Conservation (phyloP, 2,888 invertebrate species). For the Agonopterix subpropinquella region DNA sequence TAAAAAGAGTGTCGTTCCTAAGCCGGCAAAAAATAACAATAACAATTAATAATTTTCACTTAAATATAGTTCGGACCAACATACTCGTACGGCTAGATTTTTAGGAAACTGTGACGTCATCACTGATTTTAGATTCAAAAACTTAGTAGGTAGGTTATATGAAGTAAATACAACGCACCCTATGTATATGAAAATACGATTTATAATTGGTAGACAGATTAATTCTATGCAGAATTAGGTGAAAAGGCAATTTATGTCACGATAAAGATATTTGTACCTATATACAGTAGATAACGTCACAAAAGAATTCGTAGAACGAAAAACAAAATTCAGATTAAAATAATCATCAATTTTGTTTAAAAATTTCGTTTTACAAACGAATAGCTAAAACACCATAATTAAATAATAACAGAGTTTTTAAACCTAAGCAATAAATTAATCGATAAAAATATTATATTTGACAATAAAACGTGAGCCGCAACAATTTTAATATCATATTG, state of each 20-base stretch:
- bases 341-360: conserved; percentile 25
- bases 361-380: conserved; percentile 50
- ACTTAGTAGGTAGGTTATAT: neutral
- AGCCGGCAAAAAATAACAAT: conserved; percentile 58
- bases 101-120: conserved; percentile 27
- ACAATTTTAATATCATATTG: conserved; percentile 69
- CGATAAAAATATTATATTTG: conserved; percentile 39
- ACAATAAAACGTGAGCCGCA: conserved; percentile 56
- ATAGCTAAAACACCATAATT: conserved; percentile 23
- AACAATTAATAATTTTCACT: conserved; percentile 53
- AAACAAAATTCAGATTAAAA: conserved; percentile 36
- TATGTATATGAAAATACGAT: too few species aligned
- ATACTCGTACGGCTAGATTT: conserved; percentile 15
- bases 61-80: conserved; percentile 45
- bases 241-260: too few species aligned
- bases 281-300: conserved; percentile 24
- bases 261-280: neutral
- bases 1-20: conserved; percentile 50
- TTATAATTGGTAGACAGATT: too few species aligned
- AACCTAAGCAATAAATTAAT: conserved; percentile 65
- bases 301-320: too few species aligned
- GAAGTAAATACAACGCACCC: neutral
- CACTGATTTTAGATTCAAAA: conserved; percentile 8
- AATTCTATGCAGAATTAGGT: too few species aligned
- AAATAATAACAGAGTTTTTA: conserved; percentile 51